Percentiles rank a stretch among this genome's conserved stretches.
These are phyloP conservation scores for Ceratina australensis DNA, from an alignment of 1,140 invertebrate species.

Conservation along the genomic window DNA sequence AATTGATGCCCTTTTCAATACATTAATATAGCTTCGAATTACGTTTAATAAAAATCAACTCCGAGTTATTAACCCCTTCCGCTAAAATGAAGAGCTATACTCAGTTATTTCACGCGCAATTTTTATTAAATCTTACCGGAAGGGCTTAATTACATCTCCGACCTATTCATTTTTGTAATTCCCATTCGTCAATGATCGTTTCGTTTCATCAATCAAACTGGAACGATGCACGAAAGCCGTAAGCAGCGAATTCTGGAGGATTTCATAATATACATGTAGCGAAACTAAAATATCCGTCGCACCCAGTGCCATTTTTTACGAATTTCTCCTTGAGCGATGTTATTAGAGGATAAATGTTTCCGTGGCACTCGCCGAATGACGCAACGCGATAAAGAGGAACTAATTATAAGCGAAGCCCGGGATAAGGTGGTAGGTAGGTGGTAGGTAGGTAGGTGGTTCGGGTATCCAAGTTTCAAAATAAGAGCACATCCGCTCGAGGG, in stretches of 20 bases:
- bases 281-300: neutral
- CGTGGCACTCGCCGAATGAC: conserved; percentile 16
- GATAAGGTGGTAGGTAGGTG: conserved; percentile 3
- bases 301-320: neutral
- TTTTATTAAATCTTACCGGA: too few relatives aligned
- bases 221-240: neutral
- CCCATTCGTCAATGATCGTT: neutral
- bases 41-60: neutral
- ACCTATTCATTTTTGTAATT: neutral
- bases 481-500: conserved; percentile 57
- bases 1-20: neutral
- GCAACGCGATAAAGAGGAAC: conserved; percentile 44
- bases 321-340: conserved; percentile 15
- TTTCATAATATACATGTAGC: neutral
- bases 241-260: neutral
- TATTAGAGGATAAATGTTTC: conserved; percentile 35
- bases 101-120: too few relatives aligned
- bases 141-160: neutral
- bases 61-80: too few relatives aligned
- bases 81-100: too few relatives aligned
- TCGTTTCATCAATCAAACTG: neutral
- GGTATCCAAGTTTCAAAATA: conserved; percentile 56
- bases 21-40: neutral
- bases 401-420: conserved; percentile 11
- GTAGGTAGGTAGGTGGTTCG: conserved; percentile 18